Percentiles rank a stretch among this genome's conserved stretches.
phyloP scores from a whole-genome alignment of 2,797 vertebrate genomes.

The Sebastes itinus region DNA sequence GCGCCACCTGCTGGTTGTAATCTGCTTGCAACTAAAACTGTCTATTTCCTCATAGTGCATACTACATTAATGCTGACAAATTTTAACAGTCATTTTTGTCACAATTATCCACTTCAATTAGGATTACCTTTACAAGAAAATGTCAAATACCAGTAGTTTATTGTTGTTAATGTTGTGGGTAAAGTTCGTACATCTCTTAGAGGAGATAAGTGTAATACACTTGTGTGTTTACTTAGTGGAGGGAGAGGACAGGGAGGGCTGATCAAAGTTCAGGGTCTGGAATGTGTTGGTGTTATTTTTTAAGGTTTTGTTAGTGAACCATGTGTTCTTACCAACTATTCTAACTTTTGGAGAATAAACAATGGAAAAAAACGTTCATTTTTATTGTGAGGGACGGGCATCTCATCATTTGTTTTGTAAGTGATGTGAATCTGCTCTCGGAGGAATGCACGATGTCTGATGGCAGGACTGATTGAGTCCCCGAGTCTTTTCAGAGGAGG shows the following conservation, averaged over 20 bases:
- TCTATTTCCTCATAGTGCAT: fast-evolving
- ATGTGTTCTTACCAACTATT: background rate
- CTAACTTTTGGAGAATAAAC: background rate
- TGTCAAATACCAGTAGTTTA: background rate
- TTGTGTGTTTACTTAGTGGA: conserved; percentile 14
- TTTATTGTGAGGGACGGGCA: background rate
- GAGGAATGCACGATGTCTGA: conserved; percentile 44
- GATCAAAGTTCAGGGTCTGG: conserved; percentile 31
- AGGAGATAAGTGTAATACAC: background rate
- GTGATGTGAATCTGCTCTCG: conserved; percentile 54
- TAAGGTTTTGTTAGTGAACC: background rate
- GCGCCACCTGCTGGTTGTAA: conserved; percentile 76
- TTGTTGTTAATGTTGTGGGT: background rate
- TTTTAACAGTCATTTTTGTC: background rate
- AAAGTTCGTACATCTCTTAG: background rate
- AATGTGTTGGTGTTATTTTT: conserved; percentile 3
- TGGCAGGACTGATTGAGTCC: conserved; percentile 52
- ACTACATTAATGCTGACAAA: background rate
- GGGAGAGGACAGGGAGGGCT: background rate
- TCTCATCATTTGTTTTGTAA: conserved; percentile 4
- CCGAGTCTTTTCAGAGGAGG: conserved; percentile 17
- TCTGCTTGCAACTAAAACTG: background rate
- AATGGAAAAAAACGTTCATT: background rate
- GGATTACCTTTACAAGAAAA: background rate
- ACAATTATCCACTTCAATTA: background rate